Percentiles rank a stretch among this genome's conserved stretches.
Conservation (phyloP, 2,113 vertebrate species). For the Peromyscus leucopus region DNA sequence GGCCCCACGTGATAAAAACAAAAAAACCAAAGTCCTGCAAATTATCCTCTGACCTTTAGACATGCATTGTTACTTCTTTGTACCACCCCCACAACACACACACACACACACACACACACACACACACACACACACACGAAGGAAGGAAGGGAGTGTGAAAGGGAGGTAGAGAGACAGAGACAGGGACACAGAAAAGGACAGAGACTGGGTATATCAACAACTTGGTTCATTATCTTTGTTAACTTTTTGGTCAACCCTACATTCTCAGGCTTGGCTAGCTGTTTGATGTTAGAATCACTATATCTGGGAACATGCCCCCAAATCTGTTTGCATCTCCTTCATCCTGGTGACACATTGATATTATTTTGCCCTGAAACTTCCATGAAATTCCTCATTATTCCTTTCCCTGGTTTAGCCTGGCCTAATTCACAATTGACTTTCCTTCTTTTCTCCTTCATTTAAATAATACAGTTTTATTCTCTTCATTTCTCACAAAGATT, state of each 20-base stretch:
- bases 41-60: not conserved
- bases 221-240: not conserved
- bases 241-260: not conserved
- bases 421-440: not conserved
- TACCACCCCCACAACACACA: not conserved
- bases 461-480: constrained; percentile 41
- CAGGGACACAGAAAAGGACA: too few species aligned
- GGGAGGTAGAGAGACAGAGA: not conserved
- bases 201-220: not conserved
- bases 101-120: not conserved
- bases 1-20: not conserved
- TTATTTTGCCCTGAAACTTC: not conserved
- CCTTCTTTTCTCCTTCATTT: constrained; percentile 35
- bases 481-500: not conserved
- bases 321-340: not conserved
- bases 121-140: not conserved
- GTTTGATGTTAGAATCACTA: not conserved
- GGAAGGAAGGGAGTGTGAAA: too few species aligned
- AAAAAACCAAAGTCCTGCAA: not conserved
- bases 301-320: not conserved
- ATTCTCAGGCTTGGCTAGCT: not conserved
- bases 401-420: constrained; percentile 33
- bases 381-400: not conserved
- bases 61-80: not conserved
- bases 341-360: not conserved